phyloP scores from a whole-genome alignment of 2,797 vertebrate species.

The Pelodytes ibericus region DNA sequence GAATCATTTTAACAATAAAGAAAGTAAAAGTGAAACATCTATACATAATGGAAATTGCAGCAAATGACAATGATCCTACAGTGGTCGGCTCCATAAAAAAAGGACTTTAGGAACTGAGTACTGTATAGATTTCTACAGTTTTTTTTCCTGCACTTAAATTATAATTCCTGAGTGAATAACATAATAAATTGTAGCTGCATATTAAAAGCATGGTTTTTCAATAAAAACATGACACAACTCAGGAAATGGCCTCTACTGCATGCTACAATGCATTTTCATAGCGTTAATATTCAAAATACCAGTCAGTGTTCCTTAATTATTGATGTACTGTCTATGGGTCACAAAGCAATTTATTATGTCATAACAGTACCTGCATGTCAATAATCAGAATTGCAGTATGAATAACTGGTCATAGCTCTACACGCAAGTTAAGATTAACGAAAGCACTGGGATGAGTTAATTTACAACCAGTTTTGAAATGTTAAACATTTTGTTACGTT shows the following conservation, averaged over 20 bases:
- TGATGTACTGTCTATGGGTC: no score
- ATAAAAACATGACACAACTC: constrained; percentile 17
- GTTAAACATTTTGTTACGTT: no score
- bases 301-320: no score
- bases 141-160: constrained; percentile 59
- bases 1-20: constrained; percentile 35
- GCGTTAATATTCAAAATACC: background rate
- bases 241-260: constrained; percentile 37
- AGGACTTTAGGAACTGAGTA: constrained; percentile 44
- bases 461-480: no score
- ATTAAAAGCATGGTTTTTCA: constrained; percentile 52
- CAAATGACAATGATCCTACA: constrained; percentile 61
- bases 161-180: constrained; percentile 43
- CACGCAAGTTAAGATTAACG: no score
- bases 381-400: no score
- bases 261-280: constrained; percentile 29
- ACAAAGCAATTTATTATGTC: no score
- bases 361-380: no score
- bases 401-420: no score
- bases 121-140: constrained; percentile 35
- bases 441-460: no score
- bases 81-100: constrained; percentile 10
- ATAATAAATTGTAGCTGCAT: constrained; percentile 51
- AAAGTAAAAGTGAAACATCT: constrained; percentile 61
- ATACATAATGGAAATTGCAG: constrained; percentile 67